Evolutionary conservation across 1,140 invertebrate species (phyloP).

Genomic region (Adelges cooleyi): DNA sequence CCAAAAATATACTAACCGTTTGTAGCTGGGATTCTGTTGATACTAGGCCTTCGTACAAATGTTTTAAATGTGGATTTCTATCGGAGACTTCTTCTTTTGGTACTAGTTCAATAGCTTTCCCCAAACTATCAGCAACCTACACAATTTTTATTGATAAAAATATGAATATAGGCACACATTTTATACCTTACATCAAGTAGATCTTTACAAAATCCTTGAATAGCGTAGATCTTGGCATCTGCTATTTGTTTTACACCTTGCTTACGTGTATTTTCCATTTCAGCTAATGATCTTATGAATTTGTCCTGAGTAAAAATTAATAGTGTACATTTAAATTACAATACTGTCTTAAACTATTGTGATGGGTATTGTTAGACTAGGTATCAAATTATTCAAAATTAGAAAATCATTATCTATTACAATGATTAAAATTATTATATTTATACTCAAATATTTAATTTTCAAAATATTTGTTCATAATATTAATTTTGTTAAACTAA

Average conservation of each 20-base stretch:
- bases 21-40: constrained; percentile 83
- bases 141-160: not conserved
- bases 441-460: too few relatives aligned
- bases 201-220: constrained; percentile 96
- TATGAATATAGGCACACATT: not conserved
- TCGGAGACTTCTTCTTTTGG: constrained; percentile 65
- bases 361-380: too few relatives aligned
- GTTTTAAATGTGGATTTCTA: constrained; percentile 73
- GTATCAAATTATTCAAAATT: too few relatives aligned
- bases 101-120: constrained; percentile 78
- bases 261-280: constrained; percentile 82
- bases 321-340: too few relatives aligned
- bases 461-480: too few relatives aligned
- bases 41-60: constrained; percentile 74
- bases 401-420: too few relatives aligned
- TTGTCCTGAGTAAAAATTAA: constrained; percentile 65
- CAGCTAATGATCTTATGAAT: constrained; percentile 85
- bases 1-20: constrained; percentile 43
- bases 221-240: constrained; percentile 89
- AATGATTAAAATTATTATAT: too few relatives aligned
- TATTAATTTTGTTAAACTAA: too few relatives aligned
- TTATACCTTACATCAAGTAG: constrained; percentile 63
- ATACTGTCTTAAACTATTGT: too few relatives aligned
- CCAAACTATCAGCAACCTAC: constrained; percentile 75
- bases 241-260: constrained; percentile 83